Conservation (phyloP, 35 echinoderm and acorn worm species). For the Lytechinus pictus region DNA sequence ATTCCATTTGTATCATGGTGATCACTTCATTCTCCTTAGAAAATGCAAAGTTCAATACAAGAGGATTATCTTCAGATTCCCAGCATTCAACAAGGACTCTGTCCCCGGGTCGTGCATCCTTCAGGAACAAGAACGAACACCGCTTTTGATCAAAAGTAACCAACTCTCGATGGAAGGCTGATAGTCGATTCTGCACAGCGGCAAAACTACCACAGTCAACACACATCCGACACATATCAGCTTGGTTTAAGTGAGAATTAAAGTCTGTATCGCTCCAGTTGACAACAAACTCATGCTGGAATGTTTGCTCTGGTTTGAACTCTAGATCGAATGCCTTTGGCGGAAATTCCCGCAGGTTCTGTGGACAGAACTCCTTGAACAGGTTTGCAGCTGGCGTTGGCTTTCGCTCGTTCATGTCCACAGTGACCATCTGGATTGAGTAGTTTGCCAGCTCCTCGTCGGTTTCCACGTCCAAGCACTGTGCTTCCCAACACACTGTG, state of each 20-base stretch:
- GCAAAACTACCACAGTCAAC: constrained; percentile 39
- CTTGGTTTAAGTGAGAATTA: constrained; percentile 41
- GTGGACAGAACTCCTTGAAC: neutral
- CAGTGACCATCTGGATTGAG: constrained; percentile 45
- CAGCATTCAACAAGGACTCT: constrained; percentile 30
- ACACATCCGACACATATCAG: constrained; percentile 35
- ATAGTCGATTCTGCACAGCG: neutral
- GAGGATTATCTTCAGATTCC: constrained; percentile 25
- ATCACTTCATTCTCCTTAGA: constrained; percentile 21
- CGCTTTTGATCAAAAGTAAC: neutral
- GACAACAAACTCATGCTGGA: constrained; percentile 31
- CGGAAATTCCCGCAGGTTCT: constrained; percentile 7
- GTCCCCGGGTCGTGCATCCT: constrained; percentile 28
- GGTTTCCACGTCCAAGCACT: constrained; percentile 11
- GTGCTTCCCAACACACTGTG: constrained; percentile 24
- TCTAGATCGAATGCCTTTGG: neutral
- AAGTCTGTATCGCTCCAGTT: constrained; percentile 53
- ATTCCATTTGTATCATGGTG: constrained; percentile 22
- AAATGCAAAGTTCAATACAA: constrained; percentile 36
- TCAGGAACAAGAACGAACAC: constrained; percentile 37
- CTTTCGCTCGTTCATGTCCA: constrained; percentile 21
- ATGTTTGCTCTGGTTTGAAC: constrained; percentile 34
- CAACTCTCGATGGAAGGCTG: constrained; percentile 27
- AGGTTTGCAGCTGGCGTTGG: neutral
- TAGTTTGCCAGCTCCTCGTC: constrained; percentile 39